Evolutionary conservation across 1,140 invertebrate species (phyloP), one percentile per base, ranked within the genome.

Genomic region (Hylyphantes graminicola): DNA sequence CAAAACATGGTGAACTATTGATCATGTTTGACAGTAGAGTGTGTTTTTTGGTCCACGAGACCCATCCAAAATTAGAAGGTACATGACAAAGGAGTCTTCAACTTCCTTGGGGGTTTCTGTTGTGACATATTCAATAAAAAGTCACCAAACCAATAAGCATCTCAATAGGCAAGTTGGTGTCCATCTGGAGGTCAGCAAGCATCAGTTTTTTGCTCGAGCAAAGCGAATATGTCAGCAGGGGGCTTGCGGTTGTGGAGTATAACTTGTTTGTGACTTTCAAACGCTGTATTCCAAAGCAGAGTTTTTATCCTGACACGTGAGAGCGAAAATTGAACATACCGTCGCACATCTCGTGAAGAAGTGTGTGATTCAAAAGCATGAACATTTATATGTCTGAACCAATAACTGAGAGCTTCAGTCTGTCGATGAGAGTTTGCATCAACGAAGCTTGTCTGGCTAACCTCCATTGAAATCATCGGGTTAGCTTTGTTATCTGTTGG

Each of bases 41-140:
- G 50, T 53, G 64, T 55, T 68, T 65, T 17, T 68, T 63, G 12
- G 12, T 53, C 64, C 67, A 11, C 57, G 57, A 79, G 64, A 79
- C 50, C 63, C 63, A 79, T 57, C 77, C 77, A 79, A 79, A 79
- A 9, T 55, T 79, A n/a, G 78, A 72, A 6, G 78, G 55, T 59
- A 59, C 55, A 81, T 48, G 48, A 10, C 53, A 59, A 81, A 21
- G 54, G 65, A 81, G 17, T 81, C 21, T 61, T 57, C 7, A 11
- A 72, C 12, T 17, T 81, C 72, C 55, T 57, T 57, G 9, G 78
- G 65, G 15, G 67, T 4, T 81, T 72, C 55, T 15, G 55, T 35
- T 9, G n/a, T 19, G 11, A 76, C 19, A 76, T 17, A 7, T 76
- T 51, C 55, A n/a, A 57, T 15, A 10, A 10, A 9, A 57, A 15